Conservation (phyloP, 2,113 vertebrate genomes). For the Larimichthys crocea region DNA sequence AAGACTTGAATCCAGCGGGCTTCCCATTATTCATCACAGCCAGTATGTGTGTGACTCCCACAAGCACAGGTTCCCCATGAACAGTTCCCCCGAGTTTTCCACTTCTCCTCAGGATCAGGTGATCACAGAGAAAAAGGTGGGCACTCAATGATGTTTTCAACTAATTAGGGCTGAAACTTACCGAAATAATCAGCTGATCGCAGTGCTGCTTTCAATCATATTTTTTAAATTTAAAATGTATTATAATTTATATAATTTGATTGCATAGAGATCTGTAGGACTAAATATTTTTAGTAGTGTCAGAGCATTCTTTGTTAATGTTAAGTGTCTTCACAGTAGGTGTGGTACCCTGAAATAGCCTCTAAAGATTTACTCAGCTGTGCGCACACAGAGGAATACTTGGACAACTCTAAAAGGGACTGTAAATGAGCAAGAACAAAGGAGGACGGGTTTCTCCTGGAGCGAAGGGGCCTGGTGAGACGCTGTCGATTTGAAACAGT, state of each 20-base stretch:
- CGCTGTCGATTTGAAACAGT: slow-evolving; percentile 78
- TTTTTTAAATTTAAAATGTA: no score
- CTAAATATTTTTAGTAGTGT: no score
- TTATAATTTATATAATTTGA: no score
- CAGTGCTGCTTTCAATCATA: not conserved
- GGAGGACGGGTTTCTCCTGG: slow-evolving; percentile 74
- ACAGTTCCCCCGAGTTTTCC: slow-evolving; percentile 69
- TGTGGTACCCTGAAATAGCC: slow-evolving; percentile 73
- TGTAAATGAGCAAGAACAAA: slow-evolving; percentile 64
- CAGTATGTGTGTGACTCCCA: slow-evolving; percentile 69
- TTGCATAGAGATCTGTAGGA: no score
- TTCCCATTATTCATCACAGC: slow-evolving; percentile 72
- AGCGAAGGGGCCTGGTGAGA: slow-evolving; percentile 72
- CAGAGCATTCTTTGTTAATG: not conserved
- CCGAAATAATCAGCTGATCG: not conserved
- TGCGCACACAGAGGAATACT: slow-evolving; percentile 75
- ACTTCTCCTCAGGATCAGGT: slow-evolving; percentile 71
- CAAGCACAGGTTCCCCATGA: slow-evolving; percentile 76
- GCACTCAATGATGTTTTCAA: not conserved
- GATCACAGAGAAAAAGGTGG: slow-evolving; percentile 73
- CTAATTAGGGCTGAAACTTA: not conserved
- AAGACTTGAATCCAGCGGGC: slow-evolving; percentile 37
- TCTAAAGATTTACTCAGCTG: slow-evolving; percentile 59
- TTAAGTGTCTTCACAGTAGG: slow-evolving; percentile 59
- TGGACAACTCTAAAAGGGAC: slow-evolving; percentile 70